Conservation (phyloP, 2,797 vertebrate genomes). For the Tragopan temminckii region DNA sequence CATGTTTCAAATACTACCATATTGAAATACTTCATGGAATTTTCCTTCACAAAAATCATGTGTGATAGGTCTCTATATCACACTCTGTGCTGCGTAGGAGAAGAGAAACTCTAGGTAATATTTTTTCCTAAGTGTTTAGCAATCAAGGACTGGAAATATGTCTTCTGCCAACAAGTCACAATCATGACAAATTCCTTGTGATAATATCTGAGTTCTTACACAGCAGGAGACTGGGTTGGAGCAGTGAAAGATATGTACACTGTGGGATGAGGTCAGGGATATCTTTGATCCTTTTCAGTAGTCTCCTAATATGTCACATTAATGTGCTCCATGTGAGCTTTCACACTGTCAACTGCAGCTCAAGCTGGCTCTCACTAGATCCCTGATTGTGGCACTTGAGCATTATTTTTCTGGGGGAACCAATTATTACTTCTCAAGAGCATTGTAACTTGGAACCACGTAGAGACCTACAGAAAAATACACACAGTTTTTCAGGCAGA, state of each 20-base stretch:
- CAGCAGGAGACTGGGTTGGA: background rate
- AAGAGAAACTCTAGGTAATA: background rate
- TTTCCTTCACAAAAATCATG: background rate
- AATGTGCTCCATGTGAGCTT: background rate
- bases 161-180: fast-evolving
- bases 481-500: fast-evolving
- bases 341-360: background rate
- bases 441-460: background rate
- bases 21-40: background rate
- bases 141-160: background rate
- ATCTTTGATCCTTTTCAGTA: background rate
- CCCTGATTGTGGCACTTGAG: background rate
- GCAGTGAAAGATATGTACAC: background rate
- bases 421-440: background rate
- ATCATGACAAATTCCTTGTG: background rate
- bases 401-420: background rate
- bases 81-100: background rate
- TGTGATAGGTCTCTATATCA: background rate
- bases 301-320: background rate
- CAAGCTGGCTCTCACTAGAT: background rate
- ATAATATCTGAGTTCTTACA: background rate
- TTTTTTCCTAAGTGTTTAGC: background rate
- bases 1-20: background rate
- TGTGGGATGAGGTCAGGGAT: background rate
- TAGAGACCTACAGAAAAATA: background rate